Percentiles rank a stretch among this genome's conserved stretches.
Conservation (phyloP, 1,140 invertebrate genomes). For the Pygmarrhopalites habei region DNA sequence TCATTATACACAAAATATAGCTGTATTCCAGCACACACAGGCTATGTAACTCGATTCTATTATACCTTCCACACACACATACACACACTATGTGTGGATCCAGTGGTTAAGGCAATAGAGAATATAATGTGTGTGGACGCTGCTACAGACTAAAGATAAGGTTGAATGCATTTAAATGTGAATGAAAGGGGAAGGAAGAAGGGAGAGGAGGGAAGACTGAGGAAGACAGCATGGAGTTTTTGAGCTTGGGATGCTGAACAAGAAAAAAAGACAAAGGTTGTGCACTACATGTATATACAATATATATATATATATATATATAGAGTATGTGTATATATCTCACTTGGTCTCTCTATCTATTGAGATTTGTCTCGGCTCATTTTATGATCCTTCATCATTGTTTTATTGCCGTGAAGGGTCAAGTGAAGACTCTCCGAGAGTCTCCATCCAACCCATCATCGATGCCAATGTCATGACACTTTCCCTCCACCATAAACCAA, state of each 20-base stretch:
- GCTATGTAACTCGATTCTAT: too few species aligned
- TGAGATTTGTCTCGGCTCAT: constrained; percentile 39
- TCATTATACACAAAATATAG: too few species aligned
- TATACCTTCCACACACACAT: too few species aligned
- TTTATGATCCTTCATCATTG: constrained; percentile 40
- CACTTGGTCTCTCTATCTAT: too few species aligned
- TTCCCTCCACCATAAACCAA: constrained; percentile 13
- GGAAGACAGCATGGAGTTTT: not conserved
- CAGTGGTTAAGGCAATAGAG: too few species aligned
- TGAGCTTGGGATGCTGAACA: not conserved
- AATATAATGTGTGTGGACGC: not conserved
- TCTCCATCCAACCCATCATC: constrained; percentile 15
- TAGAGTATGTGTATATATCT: not conserved
- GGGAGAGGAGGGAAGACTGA: not conserved
- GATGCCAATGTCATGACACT: constrained; percentile 17
- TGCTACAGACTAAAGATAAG: not conserved
- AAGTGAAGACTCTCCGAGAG: constrained; percentile 24
- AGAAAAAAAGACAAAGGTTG: too few species aligned
- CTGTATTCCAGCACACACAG: too few species aligned
- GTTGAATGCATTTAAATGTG: not conserved
- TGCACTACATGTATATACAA: too few species aligned
- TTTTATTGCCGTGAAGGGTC: constrained; percentile 39
- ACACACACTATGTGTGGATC: not conserved
- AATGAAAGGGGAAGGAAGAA: not conserved
- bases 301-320: too few species aligned